Evolutionary conservation across 2,888 invertebrate species (phyloP), one percentile per base, ranked within the genome.

Genomic region (Sepiola atlantica): DNA sequence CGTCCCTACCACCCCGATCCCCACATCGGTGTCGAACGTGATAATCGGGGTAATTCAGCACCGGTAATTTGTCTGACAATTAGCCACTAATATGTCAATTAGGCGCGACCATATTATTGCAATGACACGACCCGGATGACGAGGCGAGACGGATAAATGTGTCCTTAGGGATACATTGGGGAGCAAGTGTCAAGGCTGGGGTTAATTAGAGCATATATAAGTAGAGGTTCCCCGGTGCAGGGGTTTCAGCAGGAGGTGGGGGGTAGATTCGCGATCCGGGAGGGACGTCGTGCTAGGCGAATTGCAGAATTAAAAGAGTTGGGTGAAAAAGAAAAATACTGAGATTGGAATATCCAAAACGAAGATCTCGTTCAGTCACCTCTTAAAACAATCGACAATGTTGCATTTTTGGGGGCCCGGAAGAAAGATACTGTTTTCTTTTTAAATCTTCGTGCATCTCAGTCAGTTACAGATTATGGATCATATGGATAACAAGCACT

Each of bases 81-180:
- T 77, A 77, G 77, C 77, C n/a, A 16, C 2, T 77, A 77, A 77
- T 77, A 32, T 77, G 77, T 77, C 77, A 77, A 77, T 77, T 77
- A 77, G 77, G 77, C n/a, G n/a, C 14, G 77, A n/a, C n/a, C 16
- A 77, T 77, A 77, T 77, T 77, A 77, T 77, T 77, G 77, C 77
- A 32, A 18, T 77, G 77, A 77, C 77, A 77, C 77, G 77, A 77
- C 77, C 77, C 77, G 77, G 77, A 77, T 77, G 77, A n/a, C 18
- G 77, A 77, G 77, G 77, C n/a, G 77, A 77, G n/a, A 77, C 77
- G 77, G n/a, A 77, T 77, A 77, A 77, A 77, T 77, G n/a, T 77
- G 77, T 77, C 77, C 77, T 77, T 14, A 77, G n/a, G 77, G 77
- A 77, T 77, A 45, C 61, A 10, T 61, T 24, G 24, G 28, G 61